Percentiles rank a stretch among this genome's conserved stretches.
These are phyloP conservation scores for Hyles lineata DNA, from an alignment of 2,888 invertebrate species.

Conservation along the genomic window DNA sequence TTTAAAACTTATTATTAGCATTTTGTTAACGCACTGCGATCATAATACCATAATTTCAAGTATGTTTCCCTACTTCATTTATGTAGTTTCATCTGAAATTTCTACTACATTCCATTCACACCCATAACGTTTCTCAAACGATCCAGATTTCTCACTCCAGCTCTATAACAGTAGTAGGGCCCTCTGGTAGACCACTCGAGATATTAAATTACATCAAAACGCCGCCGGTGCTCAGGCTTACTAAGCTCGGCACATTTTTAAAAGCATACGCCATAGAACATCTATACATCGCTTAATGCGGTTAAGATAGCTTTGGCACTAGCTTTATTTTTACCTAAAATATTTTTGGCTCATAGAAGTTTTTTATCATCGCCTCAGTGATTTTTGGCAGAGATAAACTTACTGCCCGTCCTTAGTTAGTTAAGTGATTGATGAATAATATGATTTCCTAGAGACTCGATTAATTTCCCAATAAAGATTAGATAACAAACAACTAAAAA, in stretches of 20 bases:
- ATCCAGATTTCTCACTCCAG: background rate
- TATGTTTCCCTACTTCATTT: too few species aligned
- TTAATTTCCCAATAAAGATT: too few species aligned
- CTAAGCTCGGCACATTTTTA: constrained; percentile 65
- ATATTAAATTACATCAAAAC: constrained; percentile 76
- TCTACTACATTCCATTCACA: background rate
- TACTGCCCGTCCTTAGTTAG: too few species aligned
- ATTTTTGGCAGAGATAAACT: too few species aligned
- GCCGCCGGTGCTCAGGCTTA: constrained; percentile 53
- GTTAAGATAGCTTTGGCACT: constrained; percentile 4
- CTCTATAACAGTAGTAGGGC: constrained; percentile 26
- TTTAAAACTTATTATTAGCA: too few species aligned
- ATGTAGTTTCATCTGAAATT: too few species aligned
- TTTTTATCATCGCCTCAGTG: background rate
- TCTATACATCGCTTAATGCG: constrained; percentile 18
- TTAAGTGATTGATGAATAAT: too few species aligned
- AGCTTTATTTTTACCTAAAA: constrained; percentile 11
- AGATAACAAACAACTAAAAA: too few species aligned
- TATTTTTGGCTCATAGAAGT: background rate
- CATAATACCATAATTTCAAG: too few species aligned
- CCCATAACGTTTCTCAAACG: background rate
- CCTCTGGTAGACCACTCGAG: constrained; percentile 68
- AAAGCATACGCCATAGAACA: constrained; percentile 40
- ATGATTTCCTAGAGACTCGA: too few species aligned
- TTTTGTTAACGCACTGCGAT: too few species aligned